These are phyloP conservation scores for Pseudachorutes palmiensis DNA, from an alignment of 1,140 invertebrate species.

Conservation along the genomic window DNA sequence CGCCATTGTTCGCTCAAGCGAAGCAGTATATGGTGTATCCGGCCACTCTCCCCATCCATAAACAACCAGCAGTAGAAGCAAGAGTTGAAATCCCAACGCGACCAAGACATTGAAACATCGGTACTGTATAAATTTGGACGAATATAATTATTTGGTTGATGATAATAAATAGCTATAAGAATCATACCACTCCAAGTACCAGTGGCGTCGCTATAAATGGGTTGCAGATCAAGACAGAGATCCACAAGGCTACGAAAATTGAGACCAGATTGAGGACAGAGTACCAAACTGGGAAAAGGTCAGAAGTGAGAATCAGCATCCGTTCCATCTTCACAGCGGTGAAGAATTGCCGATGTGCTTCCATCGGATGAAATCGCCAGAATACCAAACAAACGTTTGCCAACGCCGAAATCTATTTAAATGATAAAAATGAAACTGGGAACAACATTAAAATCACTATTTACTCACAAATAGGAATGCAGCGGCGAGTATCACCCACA, in stretches of 20 bases:
- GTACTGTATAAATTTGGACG: background rate
- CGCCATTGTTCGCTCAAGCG: background rate
- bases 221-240: background rate
- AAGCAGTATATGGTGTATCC: background rate
- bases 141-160: background rate
- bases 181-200: background rate
- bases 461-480: background rate
- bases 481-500: background rate
- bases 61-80: background rate
- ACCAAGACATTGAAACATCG: background rate
- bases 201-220: background rate
- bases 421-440: background rate
- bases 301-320: background rate
- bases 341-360: background rate
- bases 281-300: background rate
- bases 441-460: background rate
- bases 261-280: background rate
- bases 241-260: background rate
- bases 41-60: conserved; percentile 4
- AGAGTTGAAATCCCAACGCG: background rate
- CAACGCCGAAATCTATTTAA: background rate
- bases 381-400: background rate
- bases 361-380: background rate
- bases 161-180: background rate
- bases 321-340: background rate